Base-by-base conservation (phyloP, 2,888 invertebrate species). In the Cryptosula pallasiana region DNA sequence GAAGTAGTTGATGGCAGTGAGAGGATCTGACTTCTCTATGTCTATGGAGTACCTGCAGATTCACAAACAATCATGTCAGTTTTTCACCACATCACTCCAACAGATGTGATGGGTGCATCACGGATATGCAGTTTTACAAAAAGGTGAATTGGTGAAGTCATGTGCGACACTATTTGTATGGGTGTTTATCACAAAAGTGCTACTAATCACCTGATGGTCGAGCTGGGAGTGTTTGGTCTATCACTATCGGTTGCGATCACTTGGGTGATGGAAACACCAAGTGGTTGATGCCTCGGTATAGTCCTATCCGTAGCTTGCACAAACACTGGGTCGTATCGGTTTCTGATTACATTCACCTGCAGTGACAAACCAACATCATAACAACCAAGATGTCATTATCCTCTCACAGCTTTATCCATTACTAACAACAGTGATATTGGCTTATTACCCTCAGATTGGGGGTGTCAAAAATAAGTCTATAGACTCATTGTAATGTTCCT, bases 1-100 rank as follows among this genome's bases (percentile, higher is more conserved):
- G 71, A 76, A 76, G 73, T 73, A 76, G 54, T 72, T 71, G 54
- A 34, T 20, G 1, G 76, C 71, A 27, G 72, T 71, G 27, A 71
- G 27, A 16, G 73, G 71, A 1, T 76, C 76, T 27, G 76, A 63
- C 32, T 63, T 27, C 32, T 63, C 63, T 32, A 32, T 13, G 32
- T 27, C 27, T 9, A 63, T 9, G 9, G 63, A 32, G 32, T 63
- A 63, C n/a, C 63, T 63, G 32, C 32, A 63, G 27, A 55, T 5
- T 13, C 16, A 25, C 5, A 13, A 45, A 16, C 5, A 13, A 45
- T 45, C 16, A 45, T 13, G 9, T 3, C 23, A 55, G n/a, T 55
- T 13, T 13, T n/a, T n/a, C 3, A 55, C 16, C 23, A 55, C 23
- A n/a, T 5, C 16, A 20, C 55, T 16, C 13, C 5, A 5, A 55